These are phyloP conservation scores for Varecia variegata DNA, from an alignment of 2,797 vertebrate genomes.

Conservation along the genomic window DNA sequence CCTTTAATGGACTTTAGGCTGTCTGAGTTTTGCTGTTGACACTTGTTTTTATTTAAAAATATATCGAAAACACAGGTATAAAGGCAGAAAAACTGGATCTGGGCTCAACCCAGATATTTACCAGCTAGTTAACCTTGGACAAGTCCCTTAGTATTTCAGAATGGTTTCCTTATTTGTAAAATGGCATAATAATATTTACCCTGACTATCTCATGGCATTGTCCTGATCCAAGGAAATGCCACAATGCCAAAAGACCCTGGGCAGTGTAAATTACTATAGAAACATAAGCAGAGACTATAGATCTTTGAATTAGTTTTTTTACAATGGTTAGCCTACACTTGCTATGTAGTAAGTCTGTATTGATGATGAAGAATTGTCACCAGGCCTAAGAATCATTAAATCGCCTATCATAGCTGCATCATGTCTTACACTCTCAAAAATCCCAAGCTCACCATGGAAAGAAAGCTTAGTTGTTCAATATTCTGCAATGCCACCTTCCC, in stretches of 20 bases:
- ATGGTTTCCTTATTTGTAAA: neutral
- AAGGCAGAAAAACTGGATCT: neutral
- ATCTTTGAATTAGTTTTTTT: neutral
- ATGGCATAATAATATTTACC: neutral
- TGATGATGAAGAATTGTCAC: neutral
- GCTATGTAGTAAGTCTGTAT: neutral
- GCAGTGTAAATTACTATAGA: neutral
- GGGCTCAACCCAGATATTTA: neutral
- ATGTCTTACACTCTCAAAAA: neutral
- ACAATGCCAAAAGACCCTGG: neutral
- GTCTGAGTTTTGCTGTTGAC: neutral
- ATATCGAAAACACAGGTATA: neutral
- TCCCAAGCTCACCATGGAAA: neutral
- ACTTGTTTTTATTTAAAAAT: conserved; percentile 3
- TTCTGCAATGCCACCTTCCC: neutral
- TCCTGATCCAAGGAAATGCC: neutral
- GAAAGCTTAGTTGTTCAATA: neutral
- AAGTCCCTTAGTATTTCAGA: neutral
- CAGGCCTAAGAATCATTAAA: neutral
- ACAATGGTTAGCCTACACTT: neutral
- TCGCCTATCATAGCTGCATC: neutral
- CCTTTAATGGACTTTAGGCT: neutral
- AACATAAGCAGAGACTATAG: neutral
- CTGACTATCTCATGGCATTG: neutral
- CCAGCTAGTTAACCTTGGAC: neutral